A percentile compares a stretch with the other conserved stretches of the same genome.
These are phyloP conservation scores for Pseudopodoces humilis DNA, from an alignment of 2,113 vertebrate genomes.

Conservation along the genomic window DNA sequence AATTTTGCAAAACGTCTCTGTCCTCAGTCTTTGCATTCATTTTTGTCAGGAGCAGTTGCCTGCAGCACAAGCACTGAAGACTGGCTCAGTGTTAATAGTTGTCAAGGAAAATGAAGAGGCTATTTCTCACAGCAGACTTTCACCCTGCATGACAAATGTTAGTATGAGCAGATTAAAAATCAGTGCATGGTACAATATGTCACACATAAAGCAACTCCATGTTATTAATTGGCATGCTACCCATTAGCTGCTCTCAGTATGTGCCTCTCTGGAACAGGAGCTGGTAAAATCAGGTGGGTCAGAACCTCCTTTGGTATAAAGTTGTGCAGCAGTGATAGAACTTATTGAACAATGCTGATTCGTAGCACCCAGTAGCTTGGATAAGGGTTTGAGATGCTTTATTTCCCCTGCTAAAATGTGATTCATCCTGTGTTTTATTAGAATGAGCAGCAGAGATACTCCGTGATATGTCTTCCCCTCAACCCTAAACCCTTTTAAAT, in stretches of 20 bases:
- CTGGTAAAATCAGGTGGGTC: not conserved
- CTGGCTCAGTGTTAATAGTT: conserved; percentile 48
- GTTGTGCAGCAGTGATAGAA: not conserved
- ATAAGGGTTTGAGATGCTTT: not conserved
- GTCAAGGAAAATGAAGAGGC: conserved; percentile 64
- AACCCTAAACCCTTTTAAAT: not conserved
- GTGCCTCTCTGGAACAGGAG: not conserved
- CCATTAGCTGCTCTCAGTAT: conserved; percentile 29
- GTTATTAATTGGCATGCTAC: conserved; percentile 48
- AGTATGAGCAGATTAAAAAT: conserved; percentile 66
- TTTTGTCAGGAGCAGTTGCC: conserved; percentile 31
- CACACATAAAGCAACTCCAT: conserved; percentile 38
- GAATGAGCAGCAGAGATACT: not conserved
- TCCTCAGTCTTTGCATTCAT: conserved; percentile 4
- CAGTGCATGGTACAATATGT: conserved; percentile 57
- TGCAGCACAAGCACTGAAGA: not conserved
- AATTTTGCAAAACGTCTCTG: not conserved
- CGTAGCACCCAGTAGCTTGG: not conserved
- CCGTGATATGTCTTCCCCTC: not conserved
- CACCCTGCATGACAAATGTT: conserved; percentile 55
- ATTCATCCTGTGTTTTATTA: not conserved
- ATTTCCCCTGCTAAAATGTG: accelerated
- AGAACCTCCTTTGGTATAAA: not conserved
- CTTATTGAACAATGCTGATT: not conserved
- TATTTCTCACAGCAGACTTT: conserved; percentile 53